Evolutionary conservation across 2,888 invertebrate species (phyloP), one percentile per base, ranked within the genome.

Genomic region (Macaria notata): DNA sequence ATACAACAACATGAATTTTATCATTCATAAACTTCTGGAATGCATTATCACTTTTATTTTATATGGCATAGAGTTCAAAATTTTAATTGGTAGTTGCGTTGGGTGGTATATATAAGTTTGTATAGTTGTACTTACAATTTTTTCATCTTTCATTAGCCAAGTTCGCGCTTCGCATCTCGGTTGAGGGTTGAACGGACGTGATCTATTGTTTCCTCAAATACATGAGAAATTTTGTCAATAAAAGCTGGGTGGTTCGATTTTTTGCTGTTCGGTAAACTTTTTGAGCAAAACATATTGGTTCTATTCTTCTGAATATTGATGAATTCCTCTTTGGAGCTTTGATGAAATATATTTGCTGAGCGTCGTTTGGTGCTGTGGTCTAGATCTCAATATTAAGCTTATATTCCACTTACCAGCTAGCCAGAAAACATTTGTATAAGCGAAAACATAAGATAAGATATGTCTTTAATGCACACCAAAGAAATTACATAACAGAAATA

Each of bases 141-240:
- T 80, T 88, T 86, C 83, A 72, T 76, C 59, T 89, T 90, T 90
- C 91, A 90, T 91, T 91, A 90, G 91, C 87, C 84, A 83, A 86
- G 89, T 90, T 90, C 85, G 88, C 86, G 86, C 88, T 88, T 83
- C 87, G 86, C 85, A 88, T 88, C 88, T 86, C 86, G 89, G 84
- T 81, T 80, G 83, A 81, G 84, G 88, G 86, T 79, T 80, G 79
- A 75, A 77, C 78, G 78, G 80, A 88, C 86, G 84, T 84, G 83
- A 80, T 79, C 80, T 84, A 85, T 89, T 89, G 88, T 89, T 88
- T 90, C 83, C 85, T 84, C 84, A 83, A 84, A 86, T 84, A 85
- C 82, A 86, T 85, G 83, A 84, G 86, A 84, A 81, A 79, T 86
- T 84, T 81, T 83, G 84, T 85, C 85, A 88, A 87, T 87, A 88